Percentiles rank a stretch among this genome's conserved stretches.
Conservation (phyloP, 2,113 vertebrate species). For the Colaptes auratus region DNA sequence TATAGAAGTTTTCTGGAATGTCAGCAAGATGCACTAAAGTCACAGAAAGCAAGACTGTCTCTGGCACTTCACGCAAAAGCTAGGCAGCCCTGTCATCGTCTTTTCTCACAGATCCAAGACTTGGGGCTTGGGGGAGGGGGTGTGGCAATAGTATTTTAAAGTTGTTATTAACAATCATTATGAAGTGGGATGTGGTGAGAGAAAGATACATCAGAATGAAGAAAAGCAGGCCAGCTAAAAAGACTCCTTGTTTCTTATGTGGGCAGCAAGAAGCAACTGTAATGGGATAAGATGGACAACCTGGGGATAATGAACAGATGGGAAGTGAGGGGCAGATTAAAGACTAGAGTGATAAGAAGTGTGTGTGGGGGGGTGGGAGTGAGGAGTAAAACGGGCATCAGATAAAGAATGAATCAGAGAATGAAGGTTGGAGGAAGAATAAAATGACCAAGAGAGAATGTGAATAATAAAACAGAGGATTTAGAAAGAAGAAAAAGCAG, state of each 20-base stretch:
- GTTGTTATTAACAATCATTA: not conserved
- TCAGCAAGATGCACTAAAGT: not conserved
- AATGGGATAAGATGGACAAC: constrained; percentile 16
- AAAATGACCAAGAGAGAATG: not conserved
- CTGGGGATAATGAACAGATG: constrained; percentile 52
- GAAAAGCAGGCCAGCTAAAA: not conserved
- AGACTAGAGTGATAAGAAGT: not conserved
- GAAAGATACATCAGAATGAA: not conserved
- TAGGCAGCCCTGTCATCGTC: not conserved
- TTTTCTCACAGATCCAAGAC: not conserved
- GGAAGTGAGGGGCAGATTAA: constrained; percentile 26
- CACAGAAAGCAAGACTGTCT: not conserved
- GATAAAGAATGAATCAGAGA: constrained; percentile 3
- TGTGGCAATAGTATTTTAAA: not conserved
- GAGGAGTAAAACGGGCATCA: not conserved
- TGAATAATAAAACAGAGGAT: not conserved
- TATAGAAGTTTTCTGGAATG: not conserved
- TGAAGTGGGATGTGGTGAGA: not conserved
- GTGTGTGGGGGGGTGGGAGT: rapidly evolving
- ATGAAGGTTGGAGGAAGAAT: not conserved
- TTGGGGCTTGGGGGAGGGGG: not conserved
- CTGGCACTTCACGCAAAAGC: not conserved
- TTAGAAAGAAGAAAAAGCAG: not conserved
- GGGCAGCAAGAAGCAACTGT: constrained; percentile 19
- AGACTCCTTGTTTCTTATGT: constrained; percentile 3